These are phyloP conservation scores for Sabatieria punctata DNA, from an alignment of 2,888 invertebrate species.

Conservation along the genomic window DNA sequence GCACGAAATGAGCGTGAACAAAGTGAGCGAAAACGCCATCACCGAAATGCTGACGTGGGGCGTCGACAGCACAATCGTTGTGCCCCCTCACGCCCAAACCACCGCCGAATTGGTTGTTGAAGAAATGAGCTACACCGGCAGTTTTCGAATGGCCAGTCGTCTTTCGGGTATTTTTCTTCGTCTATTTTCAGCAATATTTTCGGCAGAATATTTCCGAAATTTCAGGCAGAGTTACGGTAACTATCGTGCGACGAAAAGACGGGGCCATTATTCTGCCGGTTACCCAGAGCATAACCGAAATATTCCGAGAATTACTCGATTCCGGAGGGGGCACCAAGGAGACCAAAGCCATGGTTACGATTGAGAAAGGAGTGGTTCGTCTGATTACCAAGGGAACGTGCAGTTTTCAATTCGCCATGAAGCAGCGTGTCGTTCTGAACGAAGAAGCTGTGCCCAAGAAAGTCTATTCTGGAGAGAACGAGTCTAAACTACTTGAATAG, in stretches of 20 bases:
- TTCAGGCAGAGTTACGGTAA: conserved; percentile 7
- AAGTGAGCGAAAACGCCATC: conserved; percentile 29
- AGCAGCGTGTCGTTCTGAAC: conserved; percentile 25
- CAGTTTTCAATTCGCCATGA: conserved; percentile 29
- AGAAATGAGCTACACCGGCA: conserved; percentile 36
- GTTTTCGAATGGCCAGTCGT: conserved; percentile 31
- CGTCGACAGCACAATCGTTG: conserved; percentile 35
- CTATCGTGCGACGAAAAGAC: conserved; percentile 18
- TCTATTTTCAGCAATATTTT: neutral
- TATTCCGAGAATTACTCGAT: conserved; percentile 15
- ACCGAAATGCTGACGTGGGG: conserved; percentile 36
- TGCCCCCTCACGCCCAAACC: conserved; percentile 31
- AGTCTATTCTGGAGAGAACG: no score
- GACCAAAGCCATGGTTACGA: conserved; percentile 14
- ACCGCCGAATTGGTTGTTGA: conserved; percentile 36
- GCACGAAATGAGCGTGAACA: conserved; percentile 32
- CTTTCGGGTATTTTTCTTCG: conserved; percentile 14
- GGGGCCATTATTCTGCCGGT: conserved; percentile 25
- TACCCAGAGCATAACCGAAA: conserved; percentile 22
- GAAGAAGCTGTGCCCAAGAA: conserved; percentile 13
- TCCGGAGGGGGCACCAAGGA: neutral
- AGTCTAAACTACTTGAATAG: no score
- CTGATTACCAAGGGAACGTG: conserved; percentile 25
- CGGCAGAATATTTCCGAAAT: no score
- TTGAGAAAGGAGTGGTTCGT: conserved; percentile 21